phyloP scores from a whole-genome alignment of 2,113 vertebrate genomes.

The Zingel zingel region DNA sequence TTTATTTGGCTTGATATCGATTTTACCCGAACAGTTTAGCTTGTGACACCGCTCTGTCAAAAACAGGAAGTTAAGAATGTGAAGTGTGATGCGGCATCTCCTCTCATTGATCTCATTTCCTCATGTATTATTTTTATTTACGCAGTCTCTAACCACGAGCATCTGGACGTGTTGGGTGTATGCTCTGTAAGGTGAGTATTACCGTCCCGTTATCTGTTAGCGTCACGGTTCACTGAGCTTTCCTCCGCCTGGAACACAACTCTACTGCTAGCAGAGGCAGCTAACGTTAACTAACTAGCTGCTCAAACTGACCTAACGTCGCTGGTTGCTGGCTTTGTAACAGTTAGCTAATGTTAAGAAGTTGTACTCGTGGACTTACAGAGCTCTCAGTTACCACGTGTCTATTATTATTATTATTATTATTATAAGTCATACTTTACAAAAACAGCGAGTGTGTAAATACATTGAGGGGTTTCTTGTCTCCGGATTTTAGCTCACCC shows the following conservation, averaged over 20 bases:
- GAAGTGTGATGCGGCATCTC: slow-evolving; percentile 59
- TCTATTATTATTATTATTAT: not conserved
- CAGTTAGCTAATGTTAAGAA: not conserved
- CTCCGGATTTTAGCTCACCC: not conserved
- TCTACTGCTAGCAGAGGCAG: slow-evolving; percentile 34
- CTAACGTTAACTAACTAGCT: slow-evolving; percentile 49
- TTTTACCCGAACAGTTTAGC: slow-evolving; percentile 49
- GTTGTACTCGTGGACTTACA: not conserved
- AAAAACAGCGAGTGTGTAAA: not conserved
- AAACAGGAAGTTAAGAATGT: slow-evolving; percentile 83
- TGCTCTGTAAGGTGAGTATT: slow-evolving; percentile 67
- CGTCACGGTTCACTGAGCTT: not conserved
- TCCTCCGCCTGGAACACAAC: slow-evolving; percentile 13
- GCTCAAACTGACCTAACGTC: not conserved
- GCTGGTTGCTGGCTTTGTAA: not conserved
- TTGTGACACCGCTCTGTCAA: slow-evolving; percentile 75
- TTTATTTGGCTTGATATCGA: not conserved
- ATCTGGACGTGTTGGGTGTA: slow-evolving; percentile 29
- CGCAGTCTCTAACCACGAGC: not conserved
- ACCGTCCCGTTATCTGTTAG: not conserved
- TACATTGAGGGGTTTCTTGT: not conserved
- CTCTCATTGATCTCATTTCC: slow-evolving; percentile 60
- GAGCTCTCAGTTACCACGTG: not conserved
- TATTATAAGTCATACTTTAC: rapidly evolving
- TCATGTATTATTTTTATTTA: slow-evolving; percentile 45